Base-by-base conservation (phyloP, 2,888 invertebrate species). In the Diaphora mendica region DNA sequence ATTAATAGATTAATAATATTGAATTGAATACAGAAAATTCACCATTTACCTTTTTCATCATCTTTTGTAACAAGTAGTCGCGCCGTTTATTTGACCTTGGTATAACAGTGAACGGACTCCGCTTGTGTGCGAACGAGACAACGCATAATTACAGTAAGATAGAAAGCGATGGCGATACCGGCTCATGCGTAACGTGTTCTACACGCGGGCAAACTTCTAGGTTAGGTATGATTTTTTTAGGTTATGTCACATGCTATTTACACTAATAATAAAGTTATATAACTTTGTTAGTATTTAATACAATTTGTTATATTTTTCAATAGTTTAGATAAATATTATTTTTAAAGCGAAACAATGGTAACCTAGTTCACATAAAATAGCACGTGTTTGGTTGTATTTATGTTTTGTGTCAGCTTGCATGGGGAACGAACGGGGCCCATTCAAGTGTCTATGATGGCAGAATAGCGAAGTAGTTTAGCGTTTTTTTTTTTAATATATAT, bases 111-210 rank as follows among this genome's bases (percentile, higher is more conserved):
- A 73, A 30, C 67, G 76, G 82, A 78, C 79, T 79, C 81, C 79
- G 75, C 73, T 68, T 51, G 77, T 59, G 82, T 71, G 77, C 74
- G 72, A 78, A 72, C 59, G 80, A 68, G 77, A 70, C 70, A 33
- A 70, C 30, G 68, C 15, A 44, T 35, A 13, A 70, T 48, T 15
- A 62, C 65, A 15, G 30, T 42, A 76, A 39, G 86, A 73, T 48
- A 59, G 84, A 89, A 42, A 59, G 87, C 78, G 85, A 88, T 71
- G 71, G 74, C 62, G 8, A 67, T 87, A 89, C 91, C 91, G 91
- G 92, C 88, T 87, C 85, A 30, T 13, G 82, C 85, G 87, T 90
- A 91, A 90, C 91, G 93, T 93, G 92, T 84, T 80, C 17, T 77
- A 90, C 91, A 91, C 92, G 92, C 82, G 88, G 89, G 72, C 64